These are phyloP conservation scores for Zelostemma sp. DNA, from an alignment of 1,140 invertebrate species.

Conservation along the genomic window DNA sequence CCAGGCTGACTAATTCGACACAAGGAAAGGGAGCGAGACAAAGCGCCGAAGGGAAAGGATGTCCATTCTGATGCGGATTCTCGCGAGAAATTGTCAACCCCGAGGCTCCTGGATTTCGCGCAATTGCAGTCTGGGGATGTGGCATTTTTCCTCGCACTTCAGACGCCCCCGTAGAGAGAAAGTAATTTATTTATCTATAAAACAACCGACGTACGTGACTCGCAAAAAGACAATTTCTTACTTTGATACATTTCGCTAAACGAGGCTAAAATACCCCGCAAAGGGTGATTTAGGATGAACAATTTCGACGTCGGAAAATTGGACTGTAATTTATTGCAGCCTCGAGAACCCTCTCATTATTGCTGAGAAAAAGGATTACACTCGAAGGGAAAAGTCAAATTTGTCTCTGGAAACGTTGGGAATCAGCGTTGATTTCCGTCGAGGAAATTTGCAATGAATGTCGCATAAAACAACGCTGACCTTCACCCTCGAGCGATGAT, in stretches of 20 bases:
- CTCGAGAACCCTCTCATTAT: too few relatives aligned
- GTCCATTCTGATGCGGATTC: constrained; percentile 13
- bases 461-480: constrained; percentile 1
- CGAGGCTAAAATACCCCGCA: too few relatives aligned
- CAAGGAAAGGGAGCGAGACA: constrained; percentile 11
- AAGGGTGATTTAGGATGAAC: not conserved
- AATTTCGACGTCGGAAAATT: not conserved
- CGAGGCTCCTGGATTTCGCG: constrained; percentile 7
- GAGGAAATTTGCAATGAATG: not conserved
- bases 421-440: too few relatives aligned
- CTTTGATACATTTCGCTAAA: too few relatives aligned
- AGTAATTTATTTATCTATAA: constrained; percentile 1
- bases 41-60: constrained; percentile 6
- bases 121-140: constrained; percentile 17
- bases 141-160: constrained; percentile 10
- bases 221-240: not conserved
- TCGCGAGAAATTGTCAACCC: constrained; percentile 12
- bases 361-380: constrained; percentile 1
- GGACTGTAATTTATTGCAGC: not conserved
- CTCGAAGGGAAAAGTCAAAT: not conserved
- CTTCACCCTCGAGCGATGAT: constrained; percentile 19
- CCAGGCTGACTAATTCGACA: constrained; percentile 20
- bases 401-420: too few relatives aligned
- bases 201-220: not conserved
- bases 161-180: too few relatives aligned